These are phyloP conservation scores for Oscheius sp. DNA, from an alignment of 2,888 invertebrate species.

Conservation along the genomic window DNA sequence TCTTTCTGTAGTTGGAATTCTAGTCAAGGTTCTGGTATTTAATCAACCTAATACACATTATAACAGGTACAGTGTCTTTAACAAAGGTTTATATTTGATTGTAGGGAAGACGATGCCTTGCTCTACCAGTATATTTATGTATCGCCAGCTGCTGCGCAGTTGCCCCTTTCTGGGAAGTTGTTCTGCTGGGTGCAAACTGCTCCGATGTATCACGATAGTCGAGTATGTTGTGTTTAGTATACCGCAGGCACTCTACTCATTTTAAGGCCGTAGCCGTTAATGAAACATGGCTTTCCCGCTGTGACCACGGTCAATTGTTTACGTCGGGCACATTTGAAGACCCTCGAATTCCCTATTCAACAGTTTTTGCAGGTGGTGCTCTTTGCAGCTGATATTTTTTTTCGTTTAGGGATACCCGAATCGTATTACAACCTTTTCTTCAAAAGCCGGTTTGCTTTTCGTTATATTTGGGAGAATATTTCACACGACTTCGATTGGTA, in stretches of 20 bases:
- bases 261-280: slow-evolving; percentile 44
- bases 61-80: slow-evolving; percentile 4
- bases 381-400: too few species aligned
- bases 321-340: slow-evolving; percentile 32
- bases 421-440: slow-evolving; percentile 46
- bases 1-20: slow-evolving; percentile 7
- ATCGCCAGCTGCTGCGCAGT: slow-evolving; percentile 19
- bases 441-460: slow-evolving; percentile 52
- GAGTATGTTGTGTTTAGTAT: slow-evolving; percentile 15
- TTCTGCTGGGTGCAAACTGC: slow-evolving; percentile 43
- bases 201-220: slow-evolving; percentile 31
- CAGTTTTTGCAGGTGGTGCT: slow-evolving; percentile 43
- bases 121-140: slow-evolving; percentile 20
- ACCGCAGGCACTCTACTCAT: not conserved
- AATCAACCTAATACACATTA: slow-evolving; percentile 24
- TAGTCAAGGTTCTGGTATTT: slow-evolving; percentile 6
- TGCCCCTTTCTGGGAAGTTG: slow-evolving; percentile 33
- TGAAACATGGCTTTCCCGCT: slow-evolving; percentile 49
- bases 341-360: slow-evolving; percentile 48
- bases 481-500: slow-evolving; percentile 57
- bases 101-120: slow-evolving; percentile 26
- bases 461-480: slow-evolving; percentile 47
- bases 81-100: not conserved
- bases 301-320: slow-evolving; percentile 53
- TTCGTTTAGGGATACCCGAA: slow-evolving; percentile 47